Evolutionary conservation across 2,888 invertebrate species (phyloP), one percentile per base, ranked within the genome.

Genomic region (Orgyia antiqua): DNA sequence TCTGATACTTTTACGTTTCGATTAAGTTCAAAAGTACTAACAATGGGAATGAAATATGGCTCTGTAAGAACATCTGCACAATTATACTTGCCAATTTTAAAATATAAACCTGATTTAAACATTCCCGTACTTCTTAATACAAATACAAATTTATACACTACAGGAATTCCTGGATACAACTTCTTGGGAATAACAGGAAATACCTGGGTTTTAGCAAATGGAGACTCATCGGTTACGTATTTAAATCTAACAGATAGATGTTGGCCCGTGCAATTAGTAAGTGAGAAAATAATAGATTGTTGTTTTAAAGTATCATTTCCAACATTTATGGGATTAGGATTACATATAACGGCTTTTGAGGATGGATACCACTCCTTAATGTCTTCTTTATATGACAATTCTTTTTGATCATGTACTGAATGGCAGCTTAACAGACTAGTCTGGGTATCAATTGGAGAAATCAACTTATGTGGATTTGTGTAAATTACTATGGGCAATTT

Each of bases 121-220:
- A 63, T 58, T n/a, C 55, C 42, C 21, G 45, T 21, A 20, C 45
- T 48, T 45, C 55, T 47, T 8, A 79, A 51, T 37, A 43, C 59
- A 35, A 69, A 78, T 27, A 53, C 34, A 8, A 79, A 60, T 39
- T 55, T 71, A 33, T 53, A 78, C 5, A 34, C 36, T 6, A 49
- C 45, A 26, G 70, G 29, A 34, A 82, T 44, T 4, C 84, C 83
- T 13, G 83, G 73, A 42, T 57, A 75, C 10, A 83, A 40, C 35
- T 59, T 69, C 7, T 60, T 31, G 4, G 71, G 55, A 12, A 58
- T 62, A 24, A 24, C 43, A 2, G 84, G 83, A 9, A 46, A 12
- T 26, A 83, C 34, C 28, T 49, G 65, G 11, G 57, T 33, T 19
- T 19, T 51, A 18, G 45, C 57, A 46, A 84, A 78, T 10, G 46